Evolutionary conservation across 2,888 invertebrate species (phyloP).

Genomic region (Dasypolia templi): DNA sequence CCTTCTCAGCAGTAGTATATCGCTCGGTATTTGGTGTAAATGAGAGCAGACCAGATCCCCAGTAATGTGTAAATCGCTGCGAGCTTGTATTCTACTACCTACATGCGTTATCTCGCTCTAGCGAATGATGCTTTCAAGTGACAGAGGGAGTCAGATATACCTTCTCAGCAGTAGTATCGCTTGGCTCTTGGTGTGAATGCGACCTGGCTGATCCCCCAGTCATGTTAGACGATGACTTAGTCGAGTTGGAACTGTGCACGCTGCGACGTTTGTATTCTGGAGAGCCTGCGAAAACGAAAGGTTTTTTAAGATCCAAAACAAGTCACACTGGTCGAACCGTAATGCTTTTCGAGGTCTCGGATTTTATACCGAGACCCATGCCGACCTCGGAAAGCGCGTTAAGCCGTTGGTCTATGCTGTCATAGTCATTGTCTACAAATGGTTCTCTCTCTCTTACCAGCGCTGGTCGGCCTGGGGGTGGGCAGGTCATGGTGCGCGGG

Average conservation of each 20-base stretch:
- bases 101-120: no score
- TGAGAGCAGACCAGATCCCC: constrained; percentile 91
- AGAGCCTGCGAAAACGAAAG: constrained; percentile 74
- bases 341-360: background rate
- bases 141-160: no score
- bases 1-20: constrained; percentile 78
- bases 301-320: background rate
- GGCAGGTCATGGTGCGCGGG: constrained; percentile 64
- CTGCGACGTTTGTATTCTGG: constrained; percentile 88
- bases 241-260: constrained; percentile 93
- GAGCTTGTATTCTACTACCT: no score
- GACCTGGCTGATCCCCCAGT: constrained; percentile 92
- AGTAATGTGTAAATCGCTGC: no score
- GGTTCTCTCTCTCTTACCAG: constrained; percentile 58
- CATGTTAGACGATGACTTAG: constrained; percentile 94
- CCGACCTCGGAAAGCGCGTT: background rate
- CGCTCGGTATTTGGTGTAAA: constrained; percentile 74
- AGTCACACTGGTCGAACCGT: background rate
- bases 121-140: no score
- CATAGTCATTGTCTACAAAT: no score
- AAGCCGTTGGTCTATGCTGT: background rate
- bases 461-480: constrained; percentile 62
- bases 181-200: constrained; percentile 77
- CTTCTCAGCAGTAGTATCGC: constrained; percentile 75
- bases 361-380: no score